These are phyloP conservation scores for Nasonia vitripennis DNA, from an alignment of 1,140 invertebrate species.

Conservation along the genomic window DNA sequence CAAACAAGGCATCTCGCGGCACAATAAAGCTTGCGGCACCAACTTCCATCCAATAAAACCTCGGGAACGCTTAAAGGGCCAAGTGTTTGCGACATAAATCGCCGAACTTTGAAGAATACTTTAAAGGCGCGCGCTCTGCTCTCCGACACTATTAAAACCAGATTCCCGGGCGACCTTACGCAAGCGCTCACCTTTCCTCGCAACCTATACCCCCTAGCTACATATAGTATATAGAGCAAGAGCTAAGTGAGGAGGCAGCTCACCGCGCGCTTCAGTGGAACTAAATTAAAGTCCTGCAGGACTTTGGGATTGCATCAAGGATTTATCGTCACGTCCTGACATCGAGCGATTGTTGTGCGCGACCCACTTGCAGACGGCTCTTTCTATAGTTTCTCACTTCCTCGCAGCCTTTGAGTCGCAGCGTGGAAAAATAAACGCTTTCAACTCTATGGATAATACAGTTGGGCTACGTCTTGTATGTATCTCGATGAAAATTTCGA, in stretches of 20 bases:
- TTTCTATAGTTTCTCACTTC: slow-evolving; percentile 1
- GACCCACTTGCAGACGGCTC: not conserved
- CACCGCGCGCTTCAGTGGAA: not conserved
- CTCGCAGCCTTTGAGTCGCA: not conserved
- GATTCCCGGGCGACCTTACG: not conserved
- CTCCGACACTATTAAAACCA: not conserved
- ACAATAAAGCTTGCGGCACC: not conserved
- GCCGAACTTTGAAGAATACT: not conserved
- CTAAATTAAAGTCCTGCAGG: slow-evolving; percentile 38
- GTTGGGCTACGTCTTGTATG: not conserved
- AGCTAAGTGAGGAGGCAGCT: slow-evolving; percentile 2
- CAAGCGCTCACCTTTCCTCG: not conserved
- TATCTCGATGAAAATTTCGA: slow-evolving; percentile 29
- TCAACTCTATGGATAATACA: not conserved
- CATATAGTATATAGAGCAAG: not conserved
- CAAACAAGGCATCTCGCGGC: not conserved
- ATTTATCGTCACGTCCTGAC: slow-evolving; percentile 37
- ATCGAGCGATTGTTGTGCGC: slow-evolving; percentile 13
- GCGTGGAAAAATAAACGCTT: not conserved
- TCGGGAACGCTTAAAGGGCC: not conserved
- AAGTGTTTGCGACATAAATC: not conserved
- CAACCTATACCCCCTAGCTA: not conserved
- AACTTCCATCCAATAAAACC: not conserved
- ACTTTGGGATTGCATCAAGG: slow-evolving; percentile 30
- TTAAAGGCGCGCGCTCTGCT: not conserved